Percentiles rank a stretch among this genome's conserved stretches.
Evolutionary conservation across 2,113 vertebrate species (phyloP).

Genomic region (Nothocercus julius): DNA sequence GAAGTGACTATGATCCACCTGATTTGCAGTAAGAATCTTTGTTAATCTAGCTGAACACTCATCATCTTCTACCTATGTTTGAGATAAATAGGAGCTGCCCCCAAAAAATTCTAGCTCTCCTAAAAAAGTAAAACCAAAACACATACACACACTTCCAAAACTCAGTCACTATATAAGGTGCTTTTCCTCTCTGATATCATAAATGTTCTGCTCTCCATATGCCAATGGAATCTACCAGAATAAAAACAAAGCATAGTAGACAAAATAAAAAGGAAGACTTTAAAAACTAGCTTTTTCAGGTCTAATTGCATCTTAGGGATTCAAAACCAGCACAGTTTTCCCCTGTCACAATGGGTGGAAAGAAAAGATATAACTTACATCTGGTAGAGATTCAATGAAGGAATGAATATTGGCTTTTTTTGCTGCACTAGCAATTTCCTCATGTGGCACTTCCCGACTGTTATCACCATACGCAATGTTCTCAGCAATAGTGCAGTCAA

Average conservation of each 20-base stretch:
- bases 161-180: background rate
- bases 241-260: background rate
- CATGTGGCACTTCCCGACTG: constrained; percentile 77
- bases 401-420: constrained; percentile 91
- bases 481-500: constrained; percentile 91
- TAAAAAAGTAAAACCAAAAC: background rate
- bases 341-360: background rate
- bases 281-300: background rate
- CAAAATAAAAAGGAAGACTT: background rate
- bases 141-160: background rate
- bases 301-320: background rate
- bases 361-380: constrained; percentile 40
- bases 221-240: background rate
- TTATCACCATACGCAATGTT: constrained; percentile 97
- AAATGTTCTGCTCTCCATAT: background rate
- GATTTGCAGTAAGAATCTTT: background rate
- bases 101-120: background rate
- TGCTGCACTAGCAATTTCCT: constrained; percentile 87
- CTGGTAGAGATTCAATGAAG: constrained; percentile 82
- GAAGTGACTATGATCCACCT: background rate
- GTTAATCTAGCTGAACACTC: background rate
- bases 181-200: background rate
- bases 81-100: background rate
- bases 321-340: background rate
- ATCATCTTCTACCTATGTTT: background rate